Evolutionary conservation across 2,797 vertebrate species (phyloP), one percentile per base, ranked within the genome.

Genomic region (Pempheris klunzingeri): DNA sequence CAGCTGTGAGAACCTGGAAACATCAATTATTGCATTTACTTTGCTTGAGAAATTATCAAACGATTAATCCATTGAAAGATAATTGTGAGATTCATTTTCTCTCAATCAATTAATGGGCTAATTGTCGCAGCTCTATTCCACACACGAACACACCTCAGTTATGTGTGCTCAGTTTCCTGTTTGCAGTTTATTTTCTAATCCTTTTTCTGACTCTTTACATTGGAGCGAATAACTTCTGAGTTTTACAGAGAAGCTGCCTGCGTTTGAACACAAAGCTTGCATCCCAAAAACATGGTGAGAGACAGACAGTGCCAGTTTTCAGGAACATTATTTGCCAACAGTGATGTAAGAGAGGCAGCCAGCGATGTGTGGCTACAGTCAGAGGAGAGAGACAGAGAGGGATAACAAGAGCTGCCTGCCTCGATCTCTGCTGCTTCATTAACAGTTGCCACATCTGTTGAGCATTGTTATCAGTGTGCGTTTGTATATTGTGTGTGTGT

Each of bases 361-460:
- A 74, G 84, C 43, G 54, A 59, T 39, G 43, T 54, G 39, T 64
- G 24, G 15, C 63, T 30, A 18, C 24, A 67, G 41, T 41, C 59
- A 75, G 65, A 46, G 17, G 30, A 84, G 52, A 68, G 28, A 65
- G 14, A 64, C 58, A 49, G 44, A 41, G 38, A 63, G 46, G 59
- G 30, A 68, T 20, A 58, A 68, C 38, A 58, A 55, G 55, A 65
- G 44, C 74, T 71, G 60, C 38, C 20, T 62, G 71, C 13, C 52
- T 71, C 32, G 68, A 70, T 80, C 70, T 80, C 74, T 50, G 14
- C 39, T 41, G 73, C 46, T 67, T 89, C 74, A 85, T 90, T 87
- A 84, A 80, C 79, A 89, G 80, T 39, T 74, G 20, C 52, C 80
- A 82, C 84, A 78, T 84, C 83, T 88, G 84, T 73, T 81, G 28